phyloP scores from a whole-genome alignment of 2,888 invertebrate species.

The Odiellus spinosus region DNA sequence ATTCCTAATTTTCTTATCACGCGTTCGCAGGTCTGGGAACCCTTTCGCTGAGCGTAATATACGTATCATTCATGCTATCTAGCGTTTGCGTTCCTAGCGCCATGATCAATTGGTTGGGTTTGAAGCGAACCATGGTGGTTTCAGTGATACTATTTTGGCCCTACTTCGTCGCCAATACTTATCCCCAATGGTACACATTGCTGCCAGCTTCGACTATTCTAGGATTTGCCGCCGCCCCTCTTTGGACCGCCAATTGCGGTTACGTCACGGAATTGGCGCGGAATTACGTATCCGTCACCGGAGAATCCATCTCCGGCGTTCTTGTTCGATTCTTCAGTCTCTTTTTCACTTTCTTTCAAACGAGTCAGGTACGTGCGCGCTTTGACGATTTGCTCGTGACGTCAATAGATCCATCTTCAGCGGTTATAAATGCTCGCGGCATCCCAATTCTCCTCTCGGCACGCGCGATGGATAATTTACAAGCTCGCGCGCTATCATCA shows the following conservation, averaged over 20 bases:
- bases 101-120: constrained; percentile 15
- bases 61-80: constrained; percentile 61
- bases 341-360: constrained; percentile 14
- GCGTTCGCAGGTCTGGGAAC: constrained; percentile 81
- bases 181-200: constrained; percentile 12
- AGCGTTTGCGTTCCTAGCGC: constrained; percentile 77
- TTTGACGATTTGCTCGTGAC: too few relatives aligned
- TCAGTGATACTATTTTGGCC: constrained; percentile 13
- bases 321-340: constrained; percentile 17
- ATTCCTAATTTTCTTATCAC: too few relatives aligned
- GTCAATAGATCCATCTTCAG: too few relatives aligned
- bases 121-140: constrained; percentile 13
- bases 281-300: constrained; percentile 7
- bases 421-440: too few relatives aligned
- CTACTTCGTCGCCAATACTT: constrained; percentile 15
- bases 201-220: constrained; percentile 13
- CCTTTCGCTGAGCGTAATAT: constrained; percentile 73
- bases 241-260: constrained; percentile 17
- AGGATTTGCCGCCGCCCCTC: constrained; percentile 14
- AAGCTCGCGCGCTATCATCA: too few relatives aligned
- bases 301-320: constrained; percentile 8
- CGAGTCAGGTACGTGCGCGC: constrained; percentile 5
- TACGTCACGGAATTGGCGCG: constrained; percentile 15
- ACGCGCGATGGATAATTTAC: too few relatives aligned
- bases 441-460: too few relatives aligned